These are phyloP conservation scores for Adelognathus sp. DNA, from an alignment of 2,888 invertebrate genomes.

Conservation along the genomic window DNA sequence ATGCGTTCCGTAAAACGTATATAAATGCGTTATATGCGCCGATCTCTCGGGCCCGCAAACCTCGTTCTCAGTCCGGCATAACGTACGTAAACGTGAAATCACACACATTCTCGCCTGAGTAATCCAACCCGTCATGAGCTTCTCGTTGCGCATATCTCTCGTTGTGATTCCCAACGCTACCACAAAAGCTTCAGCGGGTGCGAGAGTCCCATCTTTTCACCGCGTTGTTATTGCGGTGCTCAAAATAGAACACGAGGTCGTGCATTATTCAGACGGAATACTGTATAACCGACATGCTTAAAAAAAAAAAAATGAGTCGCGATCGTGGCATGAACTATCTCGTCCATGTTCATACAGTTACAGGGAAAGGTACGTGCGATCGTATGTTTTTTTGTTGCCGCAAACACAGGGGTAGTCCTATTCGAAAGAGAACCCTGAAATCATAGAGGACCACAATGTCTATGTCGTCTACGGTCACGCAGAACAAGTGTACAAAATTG, in stretches of 20 bases:
- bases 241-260: neutral
- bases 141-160: neutral
- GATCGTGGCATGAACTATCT: too few species aligned
- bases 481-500: too few species aligned
- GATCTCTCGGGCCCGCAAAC: conserved; percentile 4
- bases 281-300: too few species aligned
- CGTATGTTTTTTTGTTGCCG: too few species aligned
- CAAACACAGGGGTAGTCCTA: too few species aligned
- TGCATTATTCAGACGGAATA: neutral
- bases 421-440: too few species aligned
- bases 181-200: conserved; percentile 16
- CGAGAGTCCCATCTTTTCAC: conserved; percentile 11
- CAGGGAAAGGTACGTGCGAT: too few species aligned
- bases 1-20: conserved; percentile 30
- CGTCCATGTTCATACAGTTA: too few species aligned
- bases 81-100: conserved; percentile 43
- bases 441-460: too few species aligned
- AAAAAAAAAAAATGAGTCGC: too few species aligned
- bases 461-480: too few species aligned
- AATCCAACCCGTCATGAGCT: conserved; percentile 20
- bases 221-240: conserved; percentile 3
- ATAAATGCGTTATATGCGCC: conserved; percentile 41
- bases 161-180: conserved; percentile 1
- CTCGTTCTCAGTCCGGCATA: conserved; percentile 1
- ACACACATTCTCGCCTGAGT: conserved; percentile 23